Base-by-base conservation (phyloP, 2,797 vertebrate species). In the Coregonus sp. region DNA sequence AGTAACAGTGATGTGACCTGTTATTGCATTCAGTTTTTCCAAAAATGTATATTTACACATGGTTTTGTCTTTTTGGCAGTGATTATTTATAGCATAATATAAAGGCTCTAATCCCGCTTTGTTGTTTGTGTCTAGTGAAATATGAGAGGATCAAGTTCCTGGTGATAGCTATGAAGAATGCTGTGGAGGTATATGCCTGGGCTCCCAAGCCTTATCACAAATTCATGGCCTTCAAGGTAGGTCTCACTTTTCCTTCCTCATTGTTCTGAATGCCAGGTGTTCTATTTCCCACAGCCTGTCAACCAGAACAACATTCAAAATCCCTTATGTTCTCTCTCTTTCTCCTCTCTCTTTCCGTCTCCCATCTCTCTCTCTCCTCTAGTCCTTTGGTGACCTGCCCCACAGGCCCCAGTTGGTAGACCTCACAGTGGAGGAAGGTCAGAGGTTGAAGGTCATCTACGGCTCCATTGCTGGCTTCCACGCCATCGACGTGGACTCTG, bases 161-260 rank as follows among this genome's bases (percentile, higher is more conserved):
- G 89, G 97, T 98, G 86, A 98, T 98, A 54, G 97, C 97, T 70
- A 89, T 98, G 90, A 97, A 97, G 94, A 98, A 94, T 80, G 97
- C 97, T 0, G 97, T 98, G 87, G 97, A 98, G 81, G 97, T 98
- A 20, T 98, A 98, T 0, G 97, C 97, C 70, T 98, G 97, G 97
- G 97, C 97, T 4, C 97, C 97, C 54, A 98, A 98, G 84, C 97
- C 97, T 84, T 98, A 98, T 93, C 97, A 98, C 92, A 98, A 98
- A 91, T 98, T 98, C 89, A 98, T 98, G 97, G 97, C 97, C 86
- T 98, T 98, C 92, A 98, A 98, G 95, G 97, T 97, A 90, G 78
- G 82, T 67, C 50, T 87, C 73, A 66, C 4, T 20, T 4, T 11
- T 52, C 70, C 50, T 18, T 35, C 85, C 82, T 79, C 74, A 31